A percentile compares a stretch with the other conserved stretches of the same genome.
Conservation (phyloP, 1,140 invertebrate genomes). For the Thereuonema tuberculata region DNA sequence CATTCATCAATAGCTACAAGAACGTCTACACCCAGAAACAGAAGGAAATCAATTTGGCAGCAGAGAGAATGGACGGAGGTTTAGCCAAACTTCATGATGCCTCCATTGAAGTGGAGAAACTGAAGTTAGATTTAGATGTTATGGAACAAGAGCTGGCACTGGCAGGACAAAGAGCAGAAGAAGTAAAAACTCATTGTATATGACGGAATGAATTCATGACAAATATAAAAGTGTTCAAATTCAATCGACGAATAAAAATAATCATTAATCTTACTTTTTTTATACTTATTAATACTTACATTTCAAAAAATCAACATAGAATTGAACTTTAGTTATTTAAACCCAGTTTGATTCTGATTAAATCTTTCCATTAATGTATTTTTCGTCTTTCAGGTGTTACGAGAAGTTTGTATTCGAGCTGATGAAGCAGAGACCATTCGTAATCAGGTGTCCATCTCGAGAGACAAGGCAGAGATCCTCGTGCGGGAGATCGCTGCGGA, state of each 20-base stretch:
- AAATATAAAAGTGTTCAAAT: too few relatives aligned
- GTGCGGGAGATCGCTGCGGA: constrained; percentile 82
- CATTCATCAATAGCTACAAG: constrained; percentile 91
- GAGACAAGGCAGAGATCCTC: constrained; percentile 83
- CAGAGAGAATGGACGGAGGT: constrained; percentile 84
- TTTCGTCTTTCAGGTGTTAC: constrained; percentile 41
- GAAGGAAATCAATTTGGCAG: constrained; percentile 74
- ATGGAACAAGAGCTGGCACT: constrained; percentile 86
- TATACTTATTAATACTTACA: too few relatives aligned
- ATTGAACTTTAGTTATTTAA: neutral
- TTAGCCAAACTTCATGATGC: constrained; percentile 88
- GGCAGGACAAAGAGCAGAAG: constrained; percentile 77
- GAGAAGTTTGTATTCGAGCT: constrained; percentile 77
- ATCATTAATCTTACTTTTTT: too few relatives aligned
- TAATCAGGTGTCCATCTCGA: constrained; percentile 87
- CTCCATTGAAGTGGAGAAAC: constrained; percentile 71
- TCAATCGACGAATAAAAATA: too few relatives aligned
- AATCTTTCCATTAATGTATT: neutral
- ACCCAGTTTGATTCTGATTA: neutral
- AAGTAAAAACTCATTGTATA: constrained; percentile 33
- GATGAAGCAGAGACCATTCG: constrained; percentile 90
- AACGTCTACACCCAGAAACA: constrained; percentile 78
- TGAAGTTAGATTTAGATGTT: constrained; percentile 79
- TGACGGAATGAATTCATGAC: too few relatives aligned
- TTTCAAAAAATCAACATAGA: too few relatives aligned